Conservation (phyloP, 2,888 invertebrate genomes). For the Habrosyne pyritoides region DNA sequence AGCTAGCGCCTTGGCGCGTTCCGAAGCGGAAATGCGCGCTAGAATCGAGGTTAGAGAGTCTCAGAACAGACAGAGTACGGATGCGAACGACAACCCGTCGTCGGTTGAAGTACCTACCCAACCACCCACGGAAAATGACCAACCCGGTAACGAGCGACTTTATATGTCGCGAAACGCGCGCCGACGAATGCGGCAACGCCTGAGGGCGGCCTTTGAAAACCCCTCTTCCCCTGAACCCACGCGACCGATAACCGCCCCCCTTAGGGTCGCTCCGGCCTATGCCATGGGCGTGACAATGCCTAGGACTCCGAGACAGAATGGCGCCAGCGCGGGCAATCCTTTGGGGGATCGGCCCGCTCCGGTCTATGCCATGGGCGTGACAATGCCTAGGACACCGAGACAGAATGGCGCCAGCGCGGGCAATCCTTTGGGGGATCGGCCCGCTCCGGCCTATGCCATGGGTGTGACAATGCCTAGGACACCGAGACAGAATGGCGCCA, state of each 20-base stretch:
- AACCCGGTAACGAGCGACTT: conserved; percentile 22
- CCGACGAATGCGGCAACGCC: conserved; percentile 62
- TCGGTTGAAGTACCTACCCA: conserved; percentile 14
- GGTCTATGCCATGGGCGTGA: too few relatives aligned
- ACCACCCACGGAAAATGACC: conserved; percentile 23
- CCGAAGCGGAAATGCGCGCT: conserved; percentile 55
- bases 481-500: too few relatives aligned
- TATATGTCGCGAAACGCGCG: conserved; percentile 65
- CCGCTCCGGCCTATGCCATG: too few relatives aligned
- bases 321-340: too few relatives aligned
- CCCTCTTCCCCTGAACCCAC: conserved; percentile 23
- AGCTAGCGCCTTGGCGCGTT: conserved; percentile 54
- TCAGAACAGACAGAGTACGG: conserved; percentile 23
- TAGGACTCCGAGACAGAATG: too few relatives aligned
- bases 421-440: too few relatives aligned
- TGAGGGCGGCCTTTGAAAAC: conserved; percentile 58
- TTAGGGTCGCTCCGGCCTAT: too few relatives aligned
- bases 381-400: too few relatives aligned
- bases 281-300: too few relatives aligned
- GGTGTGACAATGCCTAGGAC: too few relatives aligned
- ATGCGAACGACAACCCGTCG: conserved; percentile 14
- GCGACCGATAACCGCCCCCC: conserved; percentile 21
- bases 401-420: too few relatives aligned
- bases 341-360: too few relatives aligned
- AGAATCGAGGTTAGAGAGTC: conserved; percentile 38